Conservation (phyloP, 2,797 vertebrate genomes). For the Vireo griseus region DNA sequence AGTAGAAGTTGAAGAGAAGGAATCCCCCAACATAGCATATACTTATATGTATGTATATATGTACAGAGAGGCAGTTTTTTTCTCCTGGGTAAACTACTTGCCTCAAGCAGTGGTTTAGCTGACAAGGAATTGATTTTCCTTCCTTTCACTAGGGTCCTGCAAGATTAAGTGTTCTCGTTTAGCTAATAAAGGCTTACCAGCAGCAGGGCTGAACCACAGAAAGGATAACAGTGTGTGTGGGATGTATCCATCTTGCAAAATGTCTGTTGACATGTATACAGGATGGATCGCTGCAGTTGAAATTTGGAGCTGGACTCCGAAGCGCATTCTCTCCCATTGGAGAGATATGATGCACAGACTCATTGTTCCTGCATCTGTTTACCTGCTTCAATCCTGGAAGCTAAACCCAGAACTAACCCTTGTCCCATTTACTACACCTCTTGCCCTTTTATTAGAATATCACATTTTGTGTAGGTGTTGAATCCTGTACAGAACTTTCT, state of each 20-base stretch:
- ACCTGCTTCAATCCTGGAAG: not conserved
- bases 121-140: not conserved
- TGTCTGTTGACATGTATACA: not conserved
- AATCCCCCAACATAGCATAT: not conserved
- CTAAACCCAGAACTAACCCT: not conserved
- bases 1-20: not conserved
- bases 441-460: not conserved
- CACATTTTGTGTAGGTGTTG: not conserved
- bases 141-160: not conserved
- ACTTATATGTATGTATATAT: not conserved
- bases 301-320: not conserved
- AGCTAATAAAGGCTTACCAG: not conserved
- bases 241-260: not conserved
- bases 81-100: not conserved
- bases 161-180: not conserved
- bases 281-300: not conserved
- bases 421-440: not conserved
- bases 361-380: not conserved
- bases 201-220: not conserved
- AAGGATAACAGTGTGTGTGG: not conserved
- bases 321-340: not conserved
- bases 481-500: not conserved
- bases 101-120: not conserved
- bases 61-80: not conserved
- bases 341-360: not conserved